Evolutionary conservation across 2,113 vertebrate genomes (phyloP).

Genomic region (Dipodomys ordii): DNA sequence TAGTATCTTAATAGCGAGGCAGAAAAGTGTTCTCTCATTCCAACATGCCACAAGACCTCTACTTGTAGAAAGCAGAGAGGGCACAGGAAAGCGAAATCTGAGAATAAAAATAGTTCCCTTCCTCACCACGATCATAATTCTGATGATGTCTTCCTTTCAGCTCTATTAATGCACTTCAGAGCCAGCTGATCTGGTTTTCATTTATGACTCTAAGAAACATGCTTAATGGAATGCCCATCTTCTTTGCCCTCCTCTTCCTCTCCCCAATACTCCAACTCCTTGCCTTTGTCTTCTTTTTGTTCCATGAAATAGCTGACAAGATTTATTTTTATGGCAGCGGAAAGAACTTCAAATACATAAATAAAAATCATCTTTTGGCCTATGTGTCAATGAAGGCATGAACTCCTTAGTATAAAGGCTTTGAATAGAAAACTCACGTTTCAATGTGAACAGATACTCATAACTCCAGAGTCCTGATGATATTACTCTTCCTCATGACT

Average conservation of each 20-base stretch:
- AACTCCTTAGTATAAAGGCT: constrained; percentile 27
- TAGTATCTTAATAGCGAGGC: constrained; percentile 30
- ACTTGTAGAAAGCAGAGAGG: not conserved
- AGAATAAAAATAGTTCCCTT: constrained; percentile 2
- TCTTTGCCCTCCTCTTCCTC: not conserved
- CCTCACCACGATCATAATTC: not conserved
- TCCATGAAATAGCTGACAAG: not conserved
- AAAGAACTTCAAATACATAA: constrained; percentile 31
- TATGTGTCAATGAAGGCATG: not conserved
- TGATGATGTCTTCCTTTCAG: not conserved
- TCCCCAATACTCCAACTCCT: not conserved
- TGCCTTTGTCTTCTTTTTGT: not conserved
- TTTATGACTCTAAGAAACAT: not conserved
- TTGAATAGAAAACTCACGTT: constrained; percentile 10
- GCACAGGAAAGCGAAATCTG: constrained; percentile 42
- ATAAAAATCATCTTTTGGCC: constrained; percentile 10
- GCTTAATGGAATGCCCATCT: not conserved
- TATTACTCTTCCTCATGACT: constrained; percentile 16
- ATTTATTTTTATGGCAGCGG: constrained; percentile 52
- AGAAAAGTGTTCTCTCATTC: constrained; percentile 15
- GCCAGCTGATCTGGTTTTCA: constrained; percentile 13
- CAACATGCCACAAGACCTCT: not conserved
- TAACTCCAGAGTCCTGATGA: not conserved
- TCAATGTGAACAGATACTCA: constrained; percentile 7
- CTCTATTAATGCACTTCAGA: not conserved